Conservation (phyloP, 1,140 invertebrate genomes). For the Drosophila nigrodunni region DNA sequence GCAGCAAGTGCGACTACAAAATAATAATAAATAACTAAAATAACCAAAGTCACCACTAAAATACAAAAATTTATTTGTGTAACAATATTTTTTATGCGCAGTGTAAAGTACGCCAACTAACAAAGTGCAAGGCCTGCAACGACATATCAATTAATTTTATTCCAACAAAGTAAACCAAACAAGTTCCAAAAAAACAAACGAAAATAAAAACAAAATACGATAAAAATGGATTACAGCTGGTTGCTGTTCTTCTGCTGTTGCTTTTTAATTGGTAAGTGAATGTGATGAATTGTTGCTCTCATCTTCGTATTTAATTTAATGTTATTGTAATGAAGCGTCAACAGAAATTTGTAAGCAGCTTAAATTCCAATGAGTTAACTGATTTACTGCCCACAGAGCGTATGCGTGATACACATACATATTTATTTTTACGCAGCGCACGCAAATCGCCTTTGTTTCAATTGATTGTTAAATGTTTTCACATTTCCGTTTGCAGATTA, state of each 20-base stretch:
- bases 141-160: slow-evolving; percentile 68
- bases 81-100: slow-evolving; percentile 28
- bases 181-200: slow-evolving; percentile 21
- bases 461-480: slow-evolving; percentile 55
- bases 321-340: slow-evolving; percentile 12
- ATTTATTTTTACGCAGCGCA: not conserved
- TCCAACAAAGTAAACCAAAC: slow-evolving; percentile 39
- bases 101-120: slow-evolving; percentile 13
- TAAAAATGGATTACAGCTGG: slow-evolving; percentile 74
- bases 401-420: slow-evolving; percentile 49
- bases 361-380: slow-evolving; percentile 23
- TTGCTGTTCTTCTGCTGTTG: slow-evolving; percentile 64
- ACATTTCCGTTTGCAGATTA: slow-evolving; percentile 42
- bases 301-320: not conserved
- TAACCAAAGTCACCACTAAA: slow-evolving; percentile 26
- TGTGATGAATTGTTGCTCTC: slow-evolving; percentile 18
- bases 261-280: slow-evolving; percentile 71
- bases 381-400: slow-evolving; percentile 43
- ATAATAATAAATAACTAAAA: slow-evolving; percentile 41
- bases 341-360: slow-evolving; percentile 29
- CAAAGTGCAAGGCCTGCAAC: slow-evolving; percentile 35
- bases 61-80: not conserved
- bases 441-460: slow-evolving; percentile 47
- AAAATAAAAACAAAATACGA: slow-evolving; percentile 10
- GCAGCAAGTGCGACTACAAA: slow-evolving; percentile 19